Percentiles rank a stretch among this genome's conserved stretches.
These are phyloP conservation scores for Parauchenoglanis punctatus DNA, from an alignment of 2,797 vertebrate genomes.

Conservation along the genomic window DNA sequence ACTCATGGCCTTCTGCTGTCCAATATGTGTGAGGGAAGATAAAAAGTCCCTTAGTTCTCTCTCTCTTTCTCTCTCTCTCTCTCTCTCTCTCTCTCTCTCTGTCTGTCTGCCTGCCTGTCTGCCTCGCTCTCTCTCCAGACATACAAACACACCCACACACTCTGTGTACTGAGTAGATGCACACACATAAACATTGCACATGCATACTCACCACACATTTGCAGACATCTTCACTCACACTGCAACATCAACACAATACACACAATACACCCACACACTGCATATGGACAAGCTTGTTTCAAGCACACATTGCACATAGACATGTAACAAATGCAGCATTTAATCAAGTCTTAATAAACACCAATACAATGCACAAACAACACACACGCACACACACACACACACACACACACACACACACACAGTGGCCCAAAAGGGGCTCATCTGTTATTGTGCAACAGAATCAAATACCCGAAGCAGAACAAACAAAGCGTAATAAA, in stretches of 20 bases:
- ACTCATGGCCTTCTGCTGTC: constrained; percentile 54
- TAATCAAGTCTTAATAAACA: not conserved
- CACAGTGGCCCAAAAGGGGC: not conserved
- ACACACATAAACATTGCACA: constrained; percentile 13
- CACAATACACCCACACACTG: not conserved
- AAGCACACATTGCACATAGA: not conserved
- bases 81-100: constrained; percentile 1
- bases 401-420: not conserved
- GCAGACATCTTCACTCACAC: not conserved
- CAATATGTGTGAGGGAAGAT: constrained; percentile 50
- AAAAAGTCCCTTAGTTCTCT: constrained; percentile 29
- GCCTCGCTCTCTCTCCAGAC: constrained; percentile 8
- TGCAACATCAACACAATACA: not conserved
- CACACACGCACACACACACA: not conserved
- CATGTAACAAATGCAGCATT: not conserved
- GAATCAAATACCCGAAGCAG: constrained; percentile 1
- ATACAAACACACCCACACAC: constrained; percentile 28
- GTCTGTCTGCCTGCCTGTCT: not conserved
- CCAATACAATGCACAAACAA: not conserved
- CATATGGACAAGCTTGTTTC: not conserved
- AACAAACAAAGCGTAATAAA: not conserved
- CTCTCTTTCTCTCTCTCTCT: constrained; percentile 7
- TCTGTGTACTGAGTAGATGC: not conserved
- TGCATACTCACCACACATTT: not conserved
- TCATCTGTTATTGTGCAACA: constrained; percentile 25